These are phyloP conservation scores for Sinonovacula constricta DNA, from an alignment of 1,140 invertebrate genomes.

Conservation along the genomic window DNA sequence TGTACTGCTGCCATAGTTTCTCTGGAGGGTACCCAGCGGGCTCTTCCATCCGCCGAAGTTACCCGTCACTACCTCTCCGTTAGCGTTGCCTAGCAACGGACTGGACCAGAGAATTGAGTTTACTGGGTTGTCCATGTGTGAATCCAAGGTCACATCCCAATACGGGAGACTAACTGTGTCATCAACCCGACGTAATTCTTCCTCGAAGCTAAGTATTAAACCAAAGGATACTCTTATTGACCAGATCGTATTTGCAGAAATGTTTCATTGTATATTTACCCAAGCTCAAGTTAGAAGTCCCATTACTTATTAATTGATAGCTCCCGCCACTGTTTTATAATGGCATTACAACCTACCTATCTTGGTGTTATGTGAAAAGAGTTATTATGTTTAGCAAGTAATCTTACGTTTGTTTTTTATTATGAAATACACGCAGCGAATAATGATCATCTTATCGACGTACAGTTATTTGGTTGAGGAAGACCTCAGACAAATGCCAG, in stretches of 20 bases:
- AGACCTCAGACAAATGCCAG: no score
- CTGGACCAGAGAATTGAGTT: conserved; percentile 74
- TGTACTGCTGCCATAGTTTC: conserved; percentile 33
- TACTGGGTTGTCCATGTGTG: conserved; percentile 66
- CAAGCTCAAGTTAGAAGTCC: no score
- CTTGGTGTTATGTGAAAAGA: no score
- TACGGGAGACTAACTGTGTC: conserved; percentile 73
- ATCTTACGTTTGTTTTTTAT: no score
- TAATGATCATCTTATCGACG: no score
- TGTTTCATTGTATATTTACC: no score
- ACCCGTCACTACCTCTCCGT: conserved; percentile 75
- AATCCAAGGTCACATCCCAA: conserved; percentile 76
- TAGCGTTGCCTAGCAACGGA: conserved; percentile 73
- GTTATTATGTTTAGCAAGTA: no score
- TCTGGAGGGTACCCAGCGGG: conserved; percentile 14
- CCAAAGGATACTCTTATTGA: background rate
- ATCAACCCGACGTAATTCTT: conserved; percentile 54
- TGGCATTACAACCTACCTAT: background rate
- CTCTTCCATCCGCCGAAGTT: conserved; percentile 64
- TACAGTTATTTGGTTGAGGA: no score
- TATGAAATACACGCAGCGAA: no score
- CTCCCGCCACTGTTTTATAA: background rate
- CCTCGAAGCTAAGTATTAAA: conserved; percentile 54
- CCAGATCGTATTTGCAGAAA: background rate
- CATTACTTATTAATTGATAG: background rate